Percentiles rank a stretch among this genome's conserved stretches.
Conservation (phyloP, 1,140 invertebrate species). For the Pseudoatta argentina region DNA sequence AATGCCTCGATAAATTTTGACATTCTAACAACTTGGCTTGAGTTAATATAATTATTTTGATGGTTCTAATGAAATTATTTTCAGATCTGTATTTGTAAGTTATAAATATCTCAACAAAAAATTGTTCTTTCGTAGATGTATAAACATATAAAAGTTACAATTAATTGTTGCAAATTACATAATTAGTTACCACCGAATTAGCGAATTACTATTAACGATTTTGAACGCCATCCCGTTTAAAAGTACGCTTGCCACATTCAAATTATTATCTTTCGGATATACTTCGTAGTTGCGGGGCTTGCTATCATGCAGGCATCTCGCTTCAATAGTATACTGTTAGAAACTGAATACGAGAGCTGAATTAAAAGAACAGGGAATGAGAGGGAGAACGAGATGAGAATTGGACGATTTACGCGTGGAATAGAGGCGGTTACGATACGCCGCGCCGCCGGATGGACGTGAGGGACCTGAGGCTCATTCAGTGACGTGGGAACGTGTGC, state of each 20-base stretch:
- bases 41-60: no score
- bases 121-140: no score
- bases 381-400: conserved; percentile 66
- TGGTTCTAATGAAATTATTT: no score
- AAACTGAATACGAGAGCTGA: conserved; percentile 14
- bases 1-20: background rate
- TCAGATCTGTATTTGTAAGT: no score
- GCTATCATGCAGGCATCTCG: conserved; percentile 7
- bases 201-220: background rate
- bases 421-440: conserved; percentile 71
- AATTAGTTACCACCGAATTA: background rate
- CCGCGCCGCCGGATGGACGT: conserved; percentile 64
- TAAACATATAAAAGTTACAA: no score
- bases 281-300: background rate
- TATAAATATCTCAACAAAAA: no score
- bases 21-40: background rate
- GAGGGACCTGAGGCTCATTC: conserved; percentile 77
- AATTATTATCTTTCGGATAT: background rate
- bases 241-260: background rate
- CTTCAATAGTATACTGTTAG: conserved; percentile 3
- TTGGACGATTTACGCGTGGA: conserved; percentile 75
- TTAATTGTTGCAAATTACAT: no score
- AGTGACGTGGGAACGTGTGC: conserved; percentile 79
- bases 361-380: background rate
- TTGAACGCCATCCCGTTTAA: background rate